Evolutionary conservation across 2,888 invertebrate species (phyloP), one percentile per base, ranked within the genome.

Genomic region (Melipona bicolor): DNA sequence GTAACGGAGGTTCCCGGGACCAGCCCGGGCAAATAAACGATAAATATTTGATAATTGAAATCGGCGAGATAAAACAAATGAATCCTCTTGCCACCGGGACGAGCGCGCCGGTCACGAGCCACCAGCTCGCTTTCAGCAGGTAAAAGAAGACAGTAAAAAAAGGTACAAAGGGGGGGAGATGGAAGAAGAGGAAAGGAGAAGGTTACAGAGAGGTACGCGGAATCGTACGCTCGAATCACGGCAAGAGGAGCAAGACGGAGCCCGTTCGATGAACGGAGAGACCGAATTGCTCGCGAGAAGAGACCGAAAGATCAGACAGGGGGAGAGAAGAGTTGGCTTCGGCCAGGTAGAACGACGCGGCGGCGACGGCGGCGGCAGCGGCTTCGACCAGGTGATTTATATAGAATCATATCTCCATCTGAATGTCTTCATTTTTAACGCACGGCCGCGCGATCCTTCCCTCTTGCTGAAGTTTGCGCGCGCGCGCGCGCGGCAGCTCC

Each of bases 341-440:
- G 83, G 77, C 83, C 79, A 77, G 61, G 61, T 61, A 61, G 61
- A 27, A 59, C 61, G 61, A 27, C 24, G 24, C 17, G 85, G 85
- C 86, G 87, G 87, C 86, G 84, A 71, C 79, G 81, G 36, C 84
- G 77, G 83, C 87, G 88, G 82, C n/a, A n/a, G n/a, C 87, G 83
- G 85, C 83, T 85, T 87, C 79, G 89, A 79, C 88, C 89, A 87
- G 91, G 93, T 65, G 93, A 93, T 93, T 93, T 93, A 93, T 93
- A 92, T 91, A 91, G 93, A 93, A 93, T 93, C 93, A 92, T 93
- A 93, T 94, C 93, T 94, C 90, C 92, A 93, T 93, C 93, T 91
- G 92, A 93, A 94, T 91, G 93, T 93, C 93, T 94, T 93, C 93
- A 93, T 93, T 93, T 93, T 93, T 92, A 93, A 92, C 92, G 91